Evolutionary conservation across 2,113 vertebrate species (phyloP).

Genomic region (Esox niger): DNA sequence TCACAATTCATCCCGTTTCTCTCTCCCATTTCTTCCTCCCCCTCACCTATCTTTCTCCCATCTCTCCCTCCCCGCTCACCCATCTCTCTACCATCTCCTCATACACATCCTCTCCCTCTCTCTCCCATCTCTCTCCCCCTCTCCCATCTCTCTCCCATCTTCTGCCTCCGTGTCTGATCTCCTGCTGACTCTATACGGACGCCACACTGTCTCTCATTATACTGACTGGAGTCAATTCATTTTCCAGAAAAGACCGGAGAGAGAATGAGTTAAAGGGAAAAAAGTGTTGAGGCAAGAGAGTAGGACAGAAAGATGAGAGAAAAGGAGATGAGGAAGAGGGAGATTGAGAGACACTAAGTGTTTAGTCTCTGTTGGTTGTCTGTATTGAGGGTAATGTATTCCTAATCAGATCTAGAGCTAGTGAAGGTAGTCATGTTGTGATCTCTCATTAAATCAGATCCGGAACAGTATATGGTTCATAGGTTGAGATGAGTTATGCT

Average conservation of each 20-base stretch:
- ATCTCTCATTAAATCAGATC: constrained; percentile 39
- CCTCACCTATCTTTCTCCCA: no score
- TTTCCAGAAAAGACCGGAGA: constrained; percentile 32
- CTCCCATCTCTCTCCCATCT: not conserved
- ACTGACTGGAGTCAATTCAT: constrained; percentile 62
- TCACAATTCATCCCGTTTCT: no score
- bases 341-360: not conserved
- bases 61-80: constrained; percentile 5
- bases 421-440: constrained; percentile 29
- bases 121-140: not conserved
- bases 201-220: constrained; percentile 73
- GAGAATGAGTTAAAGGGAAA: not conserved
- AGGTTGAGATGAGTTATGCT: not conserved
- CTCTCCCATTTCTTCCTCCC: no score
- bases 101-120: no score
- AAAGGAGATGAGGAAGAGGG: no score
- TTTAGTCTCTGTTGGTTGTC: not conserved
- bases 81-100: no score
- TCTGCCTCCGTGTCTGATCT: not conserved
- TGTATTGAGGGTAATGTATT: constrained; percentile 36
- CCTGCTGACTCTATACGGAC: constrained; percentile 68
- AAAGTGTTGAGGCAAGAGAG: not conserved
- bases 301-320: no score
- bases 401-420: constrained; percentile 52
- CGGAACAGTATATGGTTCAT: not conserved